Percentiles rank a stretch among this genome's conserved stretches.
These are phyloP conservation scores for Leptodactylus fallax DNA, from an alignment of 2,797 vertebrate genomes.

Conservation along the genomic window DNA sequence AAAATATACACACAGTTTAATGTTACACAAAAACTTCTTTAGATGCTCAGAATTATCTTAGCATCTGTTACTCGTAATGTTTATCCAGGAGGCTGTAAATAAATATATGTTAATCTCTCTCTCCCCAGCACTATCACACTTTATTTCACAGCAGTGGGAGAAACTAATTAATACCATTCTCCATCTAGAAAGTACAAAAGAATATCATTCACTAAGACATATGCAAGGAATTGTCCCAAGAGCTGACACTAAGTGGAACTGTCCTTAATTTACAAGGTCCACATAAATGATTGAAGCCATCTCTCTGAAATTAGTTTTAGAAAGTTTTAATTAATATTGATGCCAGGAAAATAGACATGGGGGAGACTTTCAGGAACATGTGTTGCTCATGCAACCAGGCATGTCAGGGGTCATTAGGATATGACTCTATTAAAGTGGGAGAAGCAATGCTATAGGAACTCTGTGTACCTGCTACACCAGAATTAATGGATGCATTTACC, in stretches of 20 bases:
- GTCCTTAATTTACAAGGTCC: slow-evolving; percentile 38
- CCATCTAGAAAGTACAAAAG: neutral
- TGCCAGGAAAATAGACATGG: neutral
- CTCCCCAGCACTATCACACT: slow-evolving; percentile 2
- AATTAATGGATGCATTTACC: neutral
- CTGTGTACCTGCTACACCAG: neutral
- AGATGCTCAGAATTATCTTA: neutral
- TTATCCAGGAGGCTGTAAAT: slow-evolving; percentile 17
- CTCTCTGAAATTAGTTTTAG: slow-evolving; percentile 5
- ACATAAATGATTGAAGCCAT: neutral
- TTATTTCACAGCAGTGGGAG: slow-evolving; percentile 31
- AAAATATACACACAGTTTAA: neutral
- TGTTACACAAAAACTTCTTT: slow-evolving; percentile 18
- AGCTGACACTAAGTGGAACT: slow-evolving; percentile 17
- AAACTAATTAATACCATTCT: slow-evolving; percentile 29
- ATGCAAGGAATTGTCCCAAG: slow-evolving; percentile 28
- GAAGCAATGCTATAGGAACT: neutral
- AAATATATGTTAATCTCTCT: slow-evolving; percentile 19
- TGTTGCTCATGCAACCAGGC: neutral
- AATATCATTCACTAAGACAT: slow-evolving; percentile 8
- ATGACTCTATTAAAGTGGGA: neutral
- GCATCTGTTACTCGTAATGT: slow-evolving; percentile 24
- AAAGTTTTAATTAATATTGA: slow-evolving; percentile 18
- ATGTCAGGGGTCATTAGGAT: neutral
- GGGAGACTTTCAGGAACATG: neutral